Base-by-base conservation (phyloP, 2,888 invertebrate genomes). In the Nomada ferruginata region DNA sequence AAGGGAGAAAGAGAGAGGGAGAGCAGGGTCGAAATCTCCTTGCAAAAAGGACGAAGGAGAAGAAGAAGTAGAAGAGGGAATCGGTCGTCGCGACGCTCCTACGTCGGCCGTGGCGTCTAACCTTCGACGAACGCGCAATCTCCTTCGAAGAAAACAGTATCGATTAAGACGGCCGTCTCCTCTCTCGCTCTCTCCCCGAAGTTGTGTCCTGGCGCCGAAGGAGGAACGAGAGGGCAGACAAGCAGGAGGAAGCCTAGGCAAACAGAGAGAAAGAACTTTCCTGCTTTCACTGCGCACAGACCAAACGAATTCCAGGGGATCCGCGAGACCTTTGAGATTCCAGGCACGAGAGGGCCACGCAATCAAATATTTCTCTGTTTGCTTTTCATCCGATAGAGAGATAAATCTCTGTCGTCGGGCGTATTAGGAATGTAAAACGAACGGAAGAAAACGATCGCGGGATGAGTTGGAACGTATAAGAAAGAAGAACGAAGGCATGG, bases 131-230 rank as follows among this genome's bases (percentile, higher is more conserved):
- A 85, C 84, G 89, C 87, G 85, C 87, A 88, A 90, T 87, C 88
- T 88, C 87, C 87, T 87, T 87, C 84, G 88, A 85, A 89, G 88
- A 86, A 89, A 89, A 89, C 85, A 75, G 87, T 87, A 89, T 88
- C 89, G 89, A 89, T 89, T 89, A 87, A 89, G 86, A 88, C 86
- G 84, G 70, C 75, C 76, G 65, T 61, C 78, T 42, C 63, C 44
- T 47, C 52, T 61, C 44, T 53, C 50, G n/a, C 59, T 65, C 74
- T 50, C 76, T 75, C 64, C 64, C 64, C 63, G 36, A 36, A 36
- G 36, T 36, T 36, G 36, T 36, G 36, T 77, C 53, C 57, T 64
- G 76, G 15, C 76, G 64, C 61, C 73, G 65, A 74, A 42, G 18
- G 63, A 66, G 61, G 60, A 74, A 61, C 20, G 79, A 65, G 75